A percentile compares a stretch with the other conserved stretches of the same genome.
Evolutionary conservation across 2,797 vertebrate species (phyloP).

Genomic region (Poliocrania exsul): DNA sequence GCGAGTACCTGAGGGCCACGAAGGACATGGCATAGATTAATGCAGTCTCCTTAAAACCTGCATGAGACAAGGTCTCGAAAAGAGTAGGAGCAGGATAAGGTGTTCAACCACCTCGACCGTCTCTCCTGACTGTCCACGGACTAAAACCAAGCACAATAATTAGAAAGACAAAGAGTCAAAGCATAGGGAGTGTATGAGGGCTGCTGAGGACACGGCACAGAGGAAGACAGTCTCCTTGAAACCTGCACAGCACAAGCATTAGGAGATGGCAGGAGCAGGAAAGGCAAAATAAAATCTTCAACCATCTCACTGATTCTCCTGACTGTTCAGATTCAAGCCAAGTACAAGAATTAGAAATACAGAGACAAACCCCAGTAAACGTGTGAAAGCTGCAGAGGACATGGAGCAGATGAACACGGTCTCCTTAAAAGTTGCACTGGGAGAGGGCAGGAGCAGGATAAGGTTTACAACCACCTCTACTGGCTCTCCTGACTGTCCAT

Average conservation of each 20-base stretch:
- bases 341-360: background rate
- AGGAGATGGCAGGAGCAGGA: background rate
- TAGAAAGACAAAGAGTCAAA: background rate
- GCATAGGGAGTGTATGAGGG: slow-evolving; percentile 72
- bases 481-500: background rate
- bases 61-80: background rate
- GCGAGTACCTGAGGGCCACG: slow-evolving; percentile 89
- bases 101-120: no score
- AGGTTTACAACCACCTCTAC: background rate
- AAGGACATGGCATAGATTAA: slow-evolving; percentile 94
- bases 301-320: background rate
- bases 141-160: background rate
- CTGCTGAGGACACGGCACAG: slow-evolving; percentile 90
- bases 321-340: background rate
- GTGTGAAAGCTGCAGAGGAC: slow-evolving; percentile 88
- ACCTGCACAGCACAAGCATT: slow-evolving; percentile 74
- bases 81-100: no score
- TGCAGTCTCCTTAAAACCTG: slow-evolving; percentile 97
- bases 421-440: slow-evolving; percentile 49
- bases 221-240: slow-evolving; percentile 97
- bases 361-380: background rate
- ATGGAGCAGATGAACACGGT: slow-evolving; percentile 86
- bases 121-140: no score
- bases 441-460: background rate
- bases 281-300: background rate